These are phyloP conservation scores for Trichogramma pretiosum DNA, from an alignment of 1,140 invertebrate genomes.

Conservation along the genomic window DNA sequence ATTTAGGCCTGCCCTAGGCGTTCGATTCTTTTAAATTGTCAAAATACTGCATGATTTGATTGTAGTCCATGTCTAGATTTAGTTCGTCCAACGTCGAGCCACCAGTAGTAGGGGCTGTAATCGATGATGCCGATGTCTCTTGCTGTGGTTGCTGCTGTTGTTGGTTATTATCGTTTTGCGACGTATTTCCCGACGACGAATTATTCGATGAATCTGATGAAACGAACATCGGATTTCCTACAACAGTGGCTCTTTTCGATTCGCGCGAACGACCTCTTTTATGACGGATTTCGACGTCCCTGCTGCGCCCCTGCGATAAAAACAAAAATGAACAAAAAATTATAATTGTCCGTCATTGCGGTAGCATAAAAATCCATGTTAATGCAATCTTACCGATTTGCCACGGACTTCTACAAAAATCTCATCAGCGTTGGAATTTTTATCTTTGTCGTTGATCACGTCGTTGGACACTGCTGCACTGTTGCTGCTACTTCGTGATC, in stretches of 20 bases:
- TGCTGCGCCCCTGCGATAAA: conserved; percentile 12
- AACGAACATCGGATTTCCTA: conserved; percentile 80
- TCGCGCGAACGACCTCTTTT: conserved; percentile 43
- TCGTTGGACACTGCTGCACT: neutral
- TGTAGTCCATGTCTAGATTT: conserved; percentile 86
- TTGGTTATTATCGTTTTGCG: conserved; percentile 31
- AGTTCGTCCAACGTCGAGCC: conserved; percentile 78
- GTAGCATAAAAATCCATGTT: too few relatives aligned
- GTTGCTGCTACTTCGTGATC: conserved; percentile 18
- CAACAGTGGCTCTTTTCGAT: conserved; percentile 72
- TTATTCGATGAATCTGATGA: conserved; percentile 34
- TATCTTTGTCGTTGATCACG: conserved; percentile 19
- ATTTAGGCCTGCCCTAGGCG: conserved; percentile 38
- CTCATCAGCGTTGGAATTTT: conserved; percentile 25
- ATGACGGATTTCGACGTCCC: conserved; percentile 17
- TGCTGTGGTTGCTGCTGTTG: conserved; percentile 33
- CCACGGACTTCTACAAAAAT: conserved; percentile 35
- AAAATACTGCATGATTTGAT: conserved; percentile 95
- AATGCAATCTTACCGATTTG: too few relatives aligned
- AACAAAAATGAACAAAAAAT: neutral
- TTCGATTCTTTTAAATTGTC: conserved; percentile 81
- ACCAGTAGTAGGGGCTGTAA: too few relatives aligned
- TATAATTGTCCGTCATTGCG: conserved; percentile 22
- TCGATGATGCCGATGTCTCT: neutral
- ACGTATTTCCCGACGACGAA: conserved; percentile 28